A percentile compares a stretch with the other conserved stretches of the same genome.
These are phyloP conservation scores for Steatocranus sp. DNA, from an alignment of 2,797 vertebrate species.

Conservation along the genomic window DNA sequence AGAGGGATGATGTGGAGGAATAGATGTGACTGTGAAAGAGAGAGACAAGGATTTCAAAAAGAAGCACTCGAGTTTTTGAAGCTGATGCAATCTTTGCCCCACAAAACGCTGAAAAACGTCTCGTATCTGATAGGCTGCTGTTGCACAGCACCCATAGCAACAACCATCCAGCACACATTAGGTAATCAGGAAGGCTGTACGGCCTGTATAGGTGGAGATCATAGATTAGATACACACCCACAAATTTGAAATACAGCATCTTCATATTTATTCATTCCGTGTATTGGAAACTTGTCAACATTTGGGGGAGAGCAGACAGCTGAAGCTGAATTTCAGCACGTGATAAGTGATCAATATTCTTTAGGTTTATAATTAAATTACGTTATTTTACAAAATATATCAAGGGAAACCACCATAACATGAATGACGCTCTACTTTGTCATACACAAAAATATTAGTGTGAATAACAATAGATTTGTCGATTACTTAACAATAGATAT, in stretches of 20 bases:
- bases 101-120: constrained; percentile 1
- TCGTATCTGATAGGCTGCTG: constrained; percentile 23
- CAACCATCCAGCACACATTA: constrained; percentile 28
- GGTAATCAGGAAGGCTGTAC: not conserved
- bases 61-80: constrained; percentile 3
- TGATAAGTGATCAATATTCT: not conserved
- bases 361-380: not conserved
- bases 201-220: constrained; percentile 28
- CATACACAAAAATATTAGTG: not conserved
- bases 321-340: not conserved
- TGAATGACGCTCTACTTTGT: not conserved
- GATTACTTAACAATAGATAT: not conserved
- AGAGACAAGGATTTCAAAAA: not conserved
- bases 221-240: constrained; percentile 10
- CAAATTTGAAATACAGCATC: not conserved
- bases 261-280: not conserved
- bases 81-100: constrained; percentile 31
- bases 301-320: not conserved
- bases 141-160: constrained; percentile 55
- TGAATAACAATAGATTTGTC: not conserved
- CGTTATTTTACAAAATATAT: not conserved
- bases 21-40: not conserved
- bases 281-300: not conserved
- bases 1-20: not conserved
- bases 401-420: accelerated